phyloP scores from a whole-genome alignment of 2,797 vertebrate genomes.

The Pangasius djambal region DNA sequence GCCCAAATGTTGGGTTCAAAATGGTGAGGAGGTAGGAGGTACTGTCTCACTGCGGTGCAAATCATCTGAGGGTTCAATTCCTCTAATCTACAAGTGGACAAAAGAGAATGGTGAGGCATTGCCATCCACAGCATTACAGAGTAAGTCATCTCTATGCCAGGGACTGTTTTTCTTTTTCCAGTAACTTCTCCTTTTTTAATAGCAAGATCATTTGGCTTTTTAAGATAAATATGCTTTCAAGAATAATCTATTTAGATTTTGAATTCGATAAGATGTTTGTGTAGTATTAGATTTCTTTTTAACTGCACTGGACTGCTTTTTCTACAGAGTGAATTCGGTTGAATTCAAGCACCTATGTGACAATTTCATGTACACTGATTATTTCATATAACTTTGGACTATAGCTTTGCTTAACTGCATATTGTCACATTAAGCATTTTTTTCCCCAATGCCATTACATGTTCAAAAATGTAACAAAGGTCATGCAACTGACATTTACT shows the following conservation, averaged over 20 bases:
- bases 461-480: background rate
- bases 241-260: background rate
- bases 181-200: background rate
- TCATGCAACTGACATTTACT: background rate
- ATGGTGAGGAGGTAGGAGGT: conserved; percentile 71
- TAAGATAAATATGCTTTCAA: too few species aligned
- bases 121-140: conserved; percentile 65
- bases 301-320: background rate
- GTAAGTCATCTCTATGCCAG: conserved; percentile 31
- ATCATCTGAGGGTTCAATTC: conserved; percentile 67
- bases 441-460: background rate
- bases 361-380: background rate
- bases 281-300: background rate
- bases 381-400: background rate
- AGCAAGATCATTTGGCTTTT: background rate
- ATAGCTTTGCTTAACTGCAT: background rate
- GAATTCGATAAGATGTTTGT: background rate
- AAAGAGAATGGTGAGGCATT: conserved; percentile 68
- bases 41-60: conserved; percentile 70
- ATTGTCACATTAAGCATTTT: background rate
- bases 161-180: background rate
- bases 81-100: conserved; percentile 72
- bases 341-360: background rate
- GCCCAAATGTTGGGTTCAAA: conserved; percentile 79
- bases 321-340: background rate